Conservation (phyloP, 2,888 invertebrate species). For the Athrips mouffetella region DNA sequence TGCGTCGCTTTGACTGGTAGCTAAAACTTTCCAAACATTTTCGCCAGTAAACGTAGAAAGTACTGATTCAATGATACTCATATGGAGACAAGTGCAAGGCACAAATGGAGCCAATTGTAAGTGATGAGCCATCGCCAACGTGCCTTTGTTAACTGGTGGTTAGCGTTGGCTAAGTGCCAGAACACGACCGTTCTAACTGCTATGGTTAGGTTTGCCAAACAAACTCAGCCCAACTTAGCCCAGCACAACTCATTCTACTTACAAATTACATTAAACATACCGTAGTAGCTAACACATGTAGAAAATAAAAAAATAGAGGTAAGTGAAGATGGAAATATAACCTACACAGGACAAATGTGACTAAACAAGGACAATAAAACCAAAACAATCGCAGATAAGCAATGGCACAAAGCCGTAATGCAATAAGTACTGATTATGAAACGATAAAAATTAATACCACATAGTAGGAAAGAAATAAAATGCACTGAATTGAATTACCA, state of each 20-base stretch:
- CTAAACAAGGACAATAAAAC: conserved; percentile 6
- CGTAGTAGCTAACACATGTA: neutral
- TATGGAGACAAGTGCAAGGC: neutral
- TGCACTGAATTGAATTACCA: conserved; percentile 56
- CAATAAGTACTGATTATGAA: neutral
- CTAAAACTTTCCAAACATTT: neutral
- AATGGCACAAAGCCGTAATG: neutral
- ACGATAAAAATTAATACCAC: neutral
- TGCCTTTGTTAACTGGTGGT: conserved; percentile 18
- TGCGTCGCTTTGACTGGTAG: neutral
- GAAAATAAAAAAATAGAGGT: neutral
- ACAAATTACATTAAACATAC: neutral
- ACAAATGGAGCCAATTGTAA: neutral
- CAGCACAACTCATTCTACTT: neutral
- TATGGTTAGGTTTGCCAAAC: conserved; percentile 27
- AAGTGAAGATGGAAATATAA: conserved; percentile 1
- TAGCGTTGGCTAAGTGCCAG: conserved; percentile 31
- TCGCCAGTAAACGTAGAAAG: neutral
- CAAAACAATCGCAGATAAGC: neutral
- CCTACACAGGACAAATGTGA: no score
- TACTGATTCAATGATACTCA: neutral
- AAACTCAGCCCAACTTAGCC: conserved; percentile 1
- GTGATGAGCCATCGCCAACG: conserved; percentile 6
- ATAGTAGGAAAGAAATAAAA: conserved; percentile 38
- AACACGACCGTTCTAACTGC: conserved; percentile 22